phyloP scores from a whole-genome alignment of 2,797 vertebrate genomes.

The Hyperoplus lanceolatus region DNA sequence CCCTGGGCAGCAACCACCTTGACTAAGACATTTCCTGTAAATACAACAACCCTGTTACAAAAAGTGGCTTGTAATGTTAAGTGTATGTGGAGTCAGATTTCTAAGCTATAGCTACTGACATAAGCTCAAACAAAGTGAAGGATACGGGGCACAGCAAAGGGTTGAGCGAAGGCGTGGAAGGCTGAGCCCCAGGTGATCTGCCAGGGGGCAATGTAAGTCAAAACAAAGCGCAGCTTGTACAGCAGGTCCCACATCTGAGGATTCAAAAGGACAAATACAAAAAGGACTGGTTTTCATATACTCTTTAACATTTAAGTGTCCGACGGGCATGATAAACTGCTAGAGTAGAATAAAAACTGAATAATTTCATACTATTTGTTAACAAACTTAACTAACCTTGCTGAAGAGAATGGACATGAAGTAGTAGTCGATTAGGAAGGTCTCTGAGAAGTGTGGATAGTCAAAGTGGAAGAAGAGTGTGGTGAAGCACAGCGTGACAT shows the following conservation, averaged over 20 bases:
- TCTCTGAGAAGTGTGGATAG: conserved; percentile 92
- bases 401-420: conserved; percentile 94
- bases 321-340: background rate
- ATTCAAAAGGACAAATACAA: conserved; percentile 32
- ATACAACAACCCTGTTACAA: background rate
- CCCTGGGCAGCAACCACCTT: no score
- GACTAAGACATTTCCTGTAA: background rate
- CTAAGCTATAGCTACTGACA: background rate
- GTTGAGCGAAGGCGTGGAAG: conserved; percentile 98
- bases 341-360: background rate
- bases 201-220: conserved; percentile 98
- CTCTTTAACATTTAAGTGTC: background rate
- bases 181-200: conserved; percentile 99
- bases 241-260: conserved; percentile 96
- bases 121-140: conserved; percentile 73
- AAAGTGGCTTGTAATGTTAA: background rate
- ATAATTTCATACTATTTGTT: background rate
- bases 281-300: background rate
- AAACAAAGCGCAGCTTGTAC: conserved; percentile 96
- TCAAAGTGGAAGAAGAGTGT: conserved; percentile 94
- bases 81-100: background rate
- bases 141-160: conserved; percentile 99
- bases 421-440: conserved; percentile 93
- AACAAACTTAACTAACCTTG: conserved; percentile 84
- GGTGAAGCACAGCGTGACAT: conserved; percentile 93